A percentile compares a stretch with the other conserved stretches of the same genome.
Evolutionary conservation across 92 coral and sea anemone genomes (phyloP).

Genomic region (Porites rus): DNA sequence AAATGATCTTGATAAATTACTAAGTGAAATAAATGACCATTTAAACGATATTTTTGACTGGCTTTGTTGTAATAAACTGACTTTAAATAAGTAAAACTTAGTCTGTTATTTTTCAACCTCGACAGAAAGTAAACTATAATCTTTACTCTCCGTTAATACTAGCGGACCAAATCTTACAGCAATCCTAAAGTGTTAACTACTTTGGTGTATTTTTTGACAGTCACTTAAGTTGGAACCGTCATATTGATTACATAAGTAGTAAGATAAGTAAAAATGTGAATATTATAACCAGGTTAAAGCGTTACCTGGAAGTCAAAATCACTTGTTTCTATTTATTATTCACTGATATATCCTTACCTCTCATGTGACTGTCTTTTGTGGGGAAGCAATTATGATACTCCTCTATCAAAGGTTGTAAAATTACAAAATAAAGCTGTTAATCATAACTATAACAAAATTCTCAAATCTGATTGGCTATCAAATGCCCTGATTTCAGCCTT

Average conservation of each 20-base stretch:
- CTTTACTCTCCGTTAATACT: conserved; percentile 2
- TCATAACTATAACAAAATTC: too few relatives aligned
- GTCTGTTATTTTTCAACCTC: not conserved
- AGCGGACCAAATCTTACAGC: conserved; percentile 6
- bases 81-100: too few relatives aligned
- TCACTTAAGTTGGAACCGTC: not conserved
- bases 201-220: conserved; percentile 10
- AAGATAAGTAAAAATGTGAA: not conserved
- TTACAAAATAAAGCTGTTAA: too few relatives aligned
- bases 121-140: not conserved
- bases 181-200: conserved; percentile 11
- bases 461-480: too few relatives aligned
- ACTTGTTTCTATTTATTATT: too few relatives aligned
- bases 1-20: not conserved
- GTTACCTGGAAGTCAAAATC: too few relatives aligned
- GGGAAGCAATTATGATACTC: too few relatives aligned
- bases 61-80: not conserved
- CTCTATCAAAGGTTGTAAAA: too few relatives aligned
- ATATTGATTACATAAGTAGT: not conserved
- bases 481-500: too few relatives aligned
- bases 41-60: conserved; percentile 3
- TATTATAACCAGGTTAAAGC: not conserved
- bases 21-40: not conserved
- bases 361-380: too few relatives aligned
- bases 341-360: too few relatives aligned